Base-by-base conservation (phyloP, 2,888 invertebrate genomes). In the Poecilus cupreus region DNA sequence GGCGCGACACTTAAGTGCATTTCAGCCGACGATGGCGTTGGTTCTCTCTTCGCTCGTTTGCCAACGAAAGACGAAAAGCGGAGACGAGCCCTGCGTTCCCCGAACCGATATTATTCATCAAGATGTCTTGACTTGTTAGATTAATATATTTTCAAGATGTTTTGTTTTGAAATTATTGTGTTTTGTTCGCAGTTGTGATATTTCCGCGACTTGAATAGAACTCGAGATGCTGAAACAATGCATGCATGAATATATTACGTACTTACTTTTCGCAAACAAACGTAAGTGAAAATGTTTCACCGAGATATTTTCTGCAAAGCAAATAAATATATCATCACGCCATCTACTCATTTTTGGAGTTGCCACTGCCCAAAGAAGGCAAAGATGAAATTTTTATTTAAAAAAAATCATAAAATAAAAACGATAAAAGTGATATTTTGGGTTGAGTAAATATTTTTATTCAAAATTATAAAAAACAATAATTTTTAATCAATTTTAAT, bases 1-100 rank as follows among this genome's bases (percentile, higher is more conserved):
- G 16, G 22, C 22, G 13, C 22, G 60, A 26, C 26, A 60, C 10
- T 24, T 60, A 60, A 60, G 60, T 60, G 60, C 60, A 60, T 60
- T 60, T 60, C 60, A 13, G n/a, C n/a, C n/a, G n/a, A n/a, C 22
- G 10, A 18, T 20, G 32, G 32, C 8, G 32, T 32, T 32, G 32
- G 32, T 32, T 32, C 32, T 32, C 32, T 32, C 32, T 26, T 54
- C 54, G 3, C n/a, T 57, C 22, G 57, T 57, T 57, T 6, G 2
- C 4, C 10, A 54, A 2, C 13, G 18, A 16, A n/a, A 57, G 8
- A 8, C 43, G 2, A 5, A 43, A 8, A n/a, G 10, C 10, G 43
- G 3, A n/a, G 18, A 51, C 51, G 18, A 51, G 18, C 18, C 0
- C 10, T 43, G 13, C 10, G 43, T 43, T 43, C 11, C 43, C 3